Conservation (phyloP, 2,888 invertebrate genomes). For the Sminthurides aquaticus region DNA sequence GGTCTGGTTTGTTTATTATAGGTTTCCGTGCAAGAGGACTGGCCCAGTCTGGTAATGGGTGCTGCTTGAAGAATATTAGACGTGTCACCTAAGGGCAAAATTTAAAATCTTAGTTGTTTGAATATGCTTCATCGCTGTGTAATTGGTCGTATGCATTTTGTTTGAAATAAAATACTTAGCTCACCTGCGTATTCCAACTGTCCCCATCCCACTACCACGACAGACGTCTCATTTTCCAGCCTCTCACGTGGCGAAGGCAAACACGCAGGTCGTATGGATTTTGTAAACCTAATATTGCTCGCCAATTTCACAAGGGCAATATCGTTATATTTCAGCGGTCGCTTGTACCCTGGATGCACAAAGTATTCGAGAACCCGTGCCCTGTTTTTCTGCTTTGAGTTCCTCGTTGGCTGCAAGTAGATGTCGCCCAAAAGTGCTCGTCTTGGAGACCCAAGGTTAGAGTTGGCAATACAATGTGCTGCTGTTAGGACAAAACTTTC, state of each 20-base stretch:
- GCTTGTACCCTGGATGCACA: background rate
- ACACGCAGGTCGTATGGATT: background rate
- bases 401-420: background rate
- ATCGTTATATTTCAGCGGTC: background rate
- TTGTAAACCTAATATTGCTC: background rate
- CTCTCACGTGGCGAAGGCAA: background rate
- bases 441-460: background rate
- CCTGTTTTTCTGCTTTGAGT: background rate
- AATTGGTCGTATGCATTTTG: too few relatives aligned
- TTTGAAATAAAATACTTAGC: too few relatives aligned
- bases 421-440: background rate
- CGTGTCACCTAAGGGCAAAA: too few relatives aligned
- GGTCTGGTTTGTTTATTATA: too few relatives aligned
- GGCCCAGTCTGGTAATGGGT: background rate
- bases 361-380: background rate
- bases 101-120: too few relatives aligned
- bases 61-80: conserved; percentile 14
- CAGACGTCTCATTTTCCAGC: background rate
- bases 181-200: conserved; percentile 30
- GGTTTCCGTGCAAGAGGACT: too few relatives aligned
- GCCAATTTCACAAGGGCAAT: background rate
- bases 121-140: too few relatives aligned
- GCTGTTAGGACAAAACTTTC: background rate
- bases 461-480: background rate
- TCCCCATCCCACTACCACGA: background rate